phyloP scores from a whole-genome alignment of 2,113 vertebrate genomes.

The Upupa epops region DNA sequence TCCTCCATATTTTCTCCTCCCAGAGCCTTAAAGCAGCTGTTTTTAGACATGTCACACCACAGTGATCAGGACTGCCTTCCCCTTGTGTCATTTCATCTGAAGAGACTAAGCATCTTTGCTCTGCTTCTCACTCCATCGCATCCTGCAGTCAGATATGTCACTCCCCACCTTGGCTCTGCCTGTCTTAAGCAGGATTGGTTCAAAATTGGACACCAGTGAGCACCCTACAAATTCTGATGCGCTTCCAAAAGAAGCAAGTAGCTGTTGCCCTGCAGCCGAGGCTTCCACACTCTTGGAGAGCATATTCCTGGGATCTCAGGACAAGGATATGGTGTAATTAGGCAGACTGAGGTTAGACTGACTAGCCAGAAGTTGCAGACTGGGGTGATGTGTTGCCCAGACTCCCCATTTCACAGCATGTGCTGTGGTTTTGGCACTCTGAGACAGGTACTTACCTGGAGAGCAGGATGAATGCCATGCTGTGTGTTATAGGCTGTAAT shows the following conservation, averaged over 20 bases:
- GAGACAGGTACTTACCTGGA: not conserved
- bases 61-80: not conserved
- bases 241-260: not conserved
- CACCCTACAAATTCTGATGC: not conserved
- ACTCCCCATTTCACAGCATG: not conserved
- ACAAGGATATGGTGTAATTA: not conserved
- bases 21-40: not conserved
- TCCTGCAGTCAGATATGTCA: not conserved
- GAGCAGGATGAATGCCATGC: rapidly evolving
- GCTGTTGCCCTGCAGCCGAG: not conserved
- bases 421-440: not conserved
- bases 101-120: not conserved
- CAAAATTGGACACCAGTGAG: not conserved
- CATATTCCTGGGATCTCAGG: not conserved
- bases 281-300: not conserved
- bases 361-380: not conserved
- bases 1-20: not conserved
- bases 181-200: not conserved
- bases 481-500: not conserved
- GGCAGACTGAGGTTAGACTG: too few species aligned
- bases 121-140: not conserved
- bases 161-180: not conserved
- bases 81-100: not conserved
- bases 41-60: not conserved
- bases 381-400: not conserved